Conservation (phyloP, 2,113 vertebrate species). For the Poicephalus gulielmi region DNA sequence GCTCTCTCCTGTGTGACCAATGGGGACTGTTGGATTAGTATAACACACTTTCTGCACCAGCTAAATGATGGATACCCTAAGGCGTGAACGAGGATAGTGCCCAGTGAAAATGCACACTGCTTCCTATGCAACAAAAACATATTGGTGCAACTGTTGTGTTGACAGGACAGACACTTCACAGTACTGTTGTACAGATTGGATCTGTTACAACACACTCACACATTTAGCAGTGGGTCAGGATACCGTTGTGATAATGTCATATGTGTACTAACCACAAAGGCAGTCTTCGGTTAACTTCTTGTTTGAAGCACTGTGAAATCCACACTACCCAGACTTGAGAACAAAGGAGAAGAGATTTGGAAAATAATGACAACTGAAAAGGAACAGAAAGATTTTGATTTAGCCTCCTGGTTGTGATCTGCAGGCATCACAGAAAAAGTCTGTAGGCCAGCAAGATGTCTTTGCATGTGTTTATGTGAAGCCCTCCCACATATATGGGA, state of each 20-base stretch:
- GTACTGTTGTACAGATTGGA: not conserved
- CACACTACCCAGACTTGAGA: not conserved
- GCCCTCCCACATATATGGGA: not conserved
- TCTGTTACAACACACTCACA: fast-evolving
- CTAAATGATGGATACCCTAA: not conserved
- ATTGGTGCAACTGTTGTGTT: not conserved
- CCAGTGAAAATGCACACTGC: fast-evolving
- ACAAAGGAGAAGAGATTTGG: not conserved
- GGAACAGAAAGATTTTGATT: not conserved
- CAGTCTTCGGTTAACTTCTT: not conserved
- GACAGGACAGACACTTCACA: not conserved
- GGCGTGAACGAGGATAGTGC: not conserved
- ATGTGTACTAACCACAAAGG: not conserved
- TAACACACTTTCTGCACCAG: not conserved
- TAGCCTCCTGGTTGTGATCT: not conserved
- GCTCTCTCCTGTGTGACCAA: not conserved
- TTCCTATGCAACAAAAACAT: not conserved
- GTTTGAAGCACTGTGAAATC: not conserved
- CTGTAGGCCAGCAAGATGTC: not conserved
- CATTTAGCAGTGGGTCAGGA: not conserved
- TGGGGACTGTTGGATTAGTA: not conserved
- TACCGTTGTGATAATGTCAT: fast-evolving
- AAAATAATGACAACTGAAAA: not conserved
- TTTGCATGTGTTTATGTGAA: not conserved
- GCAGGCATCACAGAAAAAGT: not conserved